Evolutionary conservation across 2,888 invertebrate species (phyloP).

Genomic region (Unio delphinus): DNA sequence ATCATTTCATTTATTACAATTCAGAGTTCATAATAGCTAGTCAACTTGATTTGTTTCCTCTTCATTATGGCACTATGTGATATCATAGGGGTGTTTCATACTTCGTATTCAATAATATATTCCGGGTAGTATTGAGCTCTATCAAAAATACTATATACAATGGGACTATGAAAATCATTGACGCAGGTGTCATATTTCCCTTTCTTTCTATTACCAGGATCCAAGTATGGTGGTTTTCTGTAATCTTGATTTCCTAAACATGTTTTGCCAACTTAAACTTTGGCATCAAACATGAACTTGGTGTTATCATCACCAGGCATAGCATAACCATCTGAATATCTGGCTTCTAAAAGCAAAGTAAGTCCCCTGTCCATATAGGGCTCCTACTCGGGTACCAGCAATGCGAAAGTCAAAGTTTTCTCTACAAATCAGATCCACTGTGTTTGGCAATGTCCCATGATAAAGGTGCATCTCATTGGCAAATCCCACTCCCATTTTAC

Average conservation of each 20-base stretch:
- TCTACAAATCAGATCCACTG: conserved; percentile 33
- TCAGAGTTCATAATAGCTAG: too few relatives aligned
- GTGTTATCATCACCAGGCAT: conserved; percentile 11
- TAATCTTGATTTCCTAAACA: conserved; percentile 73
- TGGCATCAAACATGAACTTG: conserved; percentile 38
- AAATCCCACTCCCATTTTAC: conserved; percentile 35
- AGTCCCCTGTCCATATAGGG: conserved; percentile 37
- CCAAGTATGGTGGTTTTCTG: conserved; percentile 29
- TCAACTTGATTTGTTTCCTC: too few relatives aligned
- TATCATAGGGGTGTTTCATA: too few relatives aligned
- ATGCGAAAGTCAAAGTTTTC: conserved; percentile 50
- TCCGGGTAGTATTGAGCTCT: conserved; percentile 57
- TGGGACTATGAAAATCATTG: conserved; percentile 41
- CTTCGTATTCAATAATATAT: conserved; percentile 35
- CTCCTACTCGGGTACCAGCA: conserved; percentile 37
- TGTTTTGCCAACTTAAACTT: conserved; percentile 24
- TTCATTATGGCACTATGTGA: too few relatives aligned
- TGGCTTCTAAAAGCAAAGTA: conserved; percentile 34
- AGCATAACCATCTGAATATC: conserved; percentile 32
- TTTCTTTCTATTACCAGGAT: conserved; percentile 20
- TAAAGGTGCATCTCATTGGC: conserved; percentile 39
- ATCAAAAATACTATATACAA: conserved; percentile 56
- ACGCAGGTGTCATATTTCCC: conserved; percentile 50
- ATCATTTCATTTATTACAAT: too few relatives aligned
- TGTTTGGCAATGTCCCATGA: conserved; percentile 38